These are phyloP conservation scores for Lycaon pictus DNA, from an alignment of 2,113 vertebrate species.

Conservation along the genomic window DNA sequence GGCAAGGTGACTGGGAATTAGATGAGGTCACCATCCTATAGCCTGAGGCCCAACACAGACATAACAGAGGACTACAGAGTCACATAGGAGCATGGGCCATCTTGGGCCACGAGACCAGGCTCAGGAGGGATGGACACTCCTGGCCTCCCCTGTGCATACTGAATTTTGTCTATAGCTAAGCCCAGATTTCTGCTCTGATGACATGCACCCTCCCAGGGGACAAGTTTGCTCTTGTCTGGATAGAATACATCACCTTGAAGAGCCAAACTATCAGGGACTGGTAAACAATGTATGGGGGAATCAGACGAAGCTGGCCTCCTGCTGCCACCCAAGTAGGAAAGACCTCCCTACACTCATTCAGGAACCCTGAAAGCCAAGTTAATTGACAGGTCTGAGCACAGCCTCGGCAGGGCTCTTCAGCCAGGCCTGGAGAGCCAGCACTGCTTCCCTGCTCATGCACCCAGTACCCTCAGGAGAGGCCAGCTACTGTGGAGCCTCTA, in stretches of 20 bases:
- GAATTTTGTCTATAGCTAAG: neutral
- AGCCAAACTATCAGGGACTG: neutral
- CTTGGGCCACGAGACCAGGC: accelerated
- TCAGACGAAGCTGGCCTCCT: neutral
- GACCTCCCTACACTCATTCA: neutral
- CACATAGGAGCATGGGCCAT: too few relatives aligned
- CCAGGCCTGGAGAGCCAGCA: neutral
- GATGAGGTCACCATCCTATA: neutral
- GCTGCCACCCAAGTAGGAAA: neutral
- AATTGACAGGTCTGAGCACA: neutral
- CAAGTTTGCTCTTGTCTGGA: neutral
- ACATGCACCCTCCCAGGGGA: neutral
- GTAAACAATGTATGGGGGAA: neutral
- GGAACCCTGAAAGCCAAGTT: neutral
- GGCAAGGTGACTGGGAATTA: neutral
- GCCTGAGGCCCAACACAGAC: neutral
- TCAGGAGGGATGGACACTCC: neutral
- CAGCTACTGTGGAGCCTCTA: accelerated
- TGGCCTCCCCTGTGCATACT: neutral
- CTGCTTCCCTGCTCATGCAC: neutral
- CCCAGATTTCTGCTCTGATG: neutral
- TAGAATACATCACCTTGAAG: neutral
- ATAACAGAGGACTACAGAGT: accelerated
- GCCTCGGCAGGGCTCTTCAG: accelerated
- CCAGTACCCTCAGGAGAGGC: neutral